phyloP scores from a whole-genome alignment of 2,113 vertebrate genomes.

The Boulengerochromis microlepis region DNA sequence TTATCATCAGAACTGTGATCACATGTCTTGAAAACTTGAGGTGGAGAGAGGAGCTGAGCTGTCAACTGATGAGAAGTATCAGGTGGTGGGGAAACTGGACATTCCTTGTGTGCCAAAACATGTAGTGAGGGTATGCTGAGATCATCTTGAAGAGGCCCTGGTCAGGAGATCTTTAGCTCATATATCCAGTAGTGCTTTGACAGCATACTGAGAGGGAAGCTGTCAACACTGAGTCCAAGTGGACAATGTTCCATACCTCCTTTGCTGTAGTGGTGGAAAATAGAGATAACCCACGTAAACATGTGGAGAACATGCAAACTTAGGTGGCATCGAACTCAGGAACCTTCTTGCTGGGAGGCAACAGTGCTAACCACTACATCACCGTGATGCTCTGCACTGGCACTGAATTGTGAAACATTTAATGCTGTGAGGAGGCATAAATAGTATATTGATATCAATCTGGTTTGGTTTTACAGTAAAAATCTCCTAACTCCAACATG shows the following conservation, averaged over 20 bases:
- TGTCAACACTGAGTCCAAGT: not conserved
- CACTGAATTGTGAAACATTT: not conserved
- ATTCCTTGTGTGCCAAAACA: not conserved
- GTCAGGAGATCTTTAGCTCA: not conserved
- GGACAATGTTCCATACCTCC: not conserved
- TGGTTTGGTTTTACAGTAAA: not conserved
- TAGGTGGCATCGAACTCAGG: not conserved
- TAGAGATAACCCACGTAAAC: not conserved
- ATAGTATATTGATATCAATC: not conserved
- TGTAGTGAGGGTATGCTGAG: not conserved
- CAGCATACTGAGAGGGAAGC: not conserved
- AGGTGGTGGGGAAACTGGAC: not conserved
- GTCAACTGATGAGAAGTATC: not conserved
- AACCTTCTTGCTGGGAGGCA: not conserved
- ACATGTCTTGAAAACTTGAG: not conserved
- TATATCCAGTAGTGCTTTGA: not conserved
- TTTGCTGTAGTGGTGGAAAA: not conserved
- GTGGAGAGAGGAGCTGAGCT: not conserved
- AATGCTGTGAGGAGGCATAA: not conserved
- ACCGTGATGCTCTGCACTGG: not conserved
- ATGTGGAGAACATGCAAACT: not conserved
- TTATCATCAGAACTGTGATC: not conserved
- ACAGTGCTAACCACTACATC: not conserved
- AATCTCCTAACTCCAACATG: not conserved
- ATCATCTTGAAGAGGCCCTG: not conserved